Percentiles rank a stretch among this genome's conserved stretches.
phyloP scores from a whole-genome alignment of 1,140 invertebrate genomes.

The Campoletis sonorensis region DNA sequence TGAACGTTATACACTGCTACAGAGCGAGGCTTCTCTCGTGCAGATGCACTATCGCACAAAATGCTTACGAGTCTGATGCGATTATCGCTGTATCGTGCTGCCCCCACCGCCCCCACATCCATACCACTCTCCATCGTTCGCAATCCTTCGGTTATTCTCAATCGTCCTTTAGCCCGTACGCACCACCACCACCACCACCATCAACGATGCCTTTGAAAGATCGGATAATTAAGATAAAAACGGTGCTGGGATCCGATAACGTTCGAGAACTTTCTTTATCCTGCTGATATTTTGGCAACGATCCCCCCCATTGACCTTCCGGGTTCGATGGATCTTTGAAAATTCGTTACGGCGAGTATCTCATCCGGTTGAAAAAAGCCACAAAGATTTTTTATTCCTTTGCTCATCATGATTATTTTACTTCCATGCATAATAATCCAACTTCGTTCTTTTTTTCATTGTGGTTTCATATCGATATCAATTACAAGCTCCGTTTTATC shows the following conservation, averaged over 20 bases:
- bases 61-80: slow-evolving; percentile 30
- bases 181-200: no score
- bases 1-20: neutral
- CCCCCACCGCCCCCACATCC: neutral
- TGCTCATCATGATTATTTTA: neutral
- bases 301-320: neutral
- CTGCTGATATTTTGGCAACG: slow-evolving; percentile 37
- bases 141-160: neutral
- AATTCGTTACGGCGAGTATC: neutral
- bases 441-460: neutral
- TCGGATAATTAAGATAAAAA: slow-evolving; percentile 35
- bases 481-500: no score
- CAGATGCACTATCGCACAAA: slow-evolving; percentile 29
- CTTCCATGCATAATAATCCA: neutral
- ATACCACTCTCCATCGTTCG: neutral
- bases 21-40: neutral
- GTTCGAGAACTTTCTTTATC: neutral
- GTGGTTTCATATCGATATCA: no score
- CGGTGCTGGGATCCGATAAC: slow-evolving; percentile 13
- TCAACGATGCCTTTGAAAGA: neutral
- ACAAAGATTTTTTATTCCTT: neutral
- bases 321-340: neutral
- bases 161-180: neutral
- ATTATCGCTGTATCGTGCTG: slow-evolving; percentile 35
- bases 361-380: neutral